Percentiles rank a stretch among this genome's conserved stretches.
Conservation (phyloP, 2,113 vertebrate genomes). For the Rhynchopsitta pachyrhyncha region DNA sequence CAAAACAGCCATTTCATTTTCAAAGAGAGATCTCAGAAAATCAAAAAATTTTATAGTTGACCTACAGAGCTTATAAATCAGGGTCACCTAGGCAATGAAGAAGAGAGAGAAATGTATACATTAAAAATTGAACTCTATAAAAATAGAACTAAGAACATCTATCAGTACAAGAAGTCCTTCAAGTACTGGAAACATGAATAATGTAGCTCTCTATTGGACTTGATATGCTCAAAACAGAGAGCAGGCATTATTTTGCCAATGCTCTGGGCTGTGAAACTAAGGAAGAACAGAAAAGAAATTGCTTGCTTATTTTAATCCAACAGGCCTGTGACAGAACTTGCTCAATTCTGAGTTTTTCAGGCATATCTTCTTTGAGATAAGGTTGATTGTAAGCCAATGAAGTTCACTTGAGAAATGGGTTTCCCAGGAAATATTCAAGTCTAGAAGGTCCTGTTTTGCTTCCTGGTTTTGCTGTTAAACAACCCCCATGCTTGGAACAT, state of each 20-base stretch:
- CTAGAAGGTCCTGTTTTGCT: background rate
- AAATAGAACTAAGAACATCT: background rate
- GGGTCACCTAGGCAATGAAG: background rate
- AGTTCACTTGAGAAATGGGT: background rate
- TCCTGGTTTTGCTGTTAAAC: background rate
- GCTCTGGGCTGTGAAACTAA: rapidly evolving
- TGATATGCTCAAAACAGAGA: background rate
- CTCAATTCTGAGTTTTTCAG: background rate
- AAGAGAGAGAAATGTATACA: background rate
- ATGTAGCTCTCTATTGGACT: background rate
- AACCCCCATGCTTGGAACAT: background rate
- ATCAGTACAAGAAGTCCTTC: background rate
- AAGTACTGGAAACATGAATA: background rate
- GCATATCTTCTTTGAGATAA: background rate
- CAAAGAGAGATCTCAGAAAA: constrained; percentile 9
- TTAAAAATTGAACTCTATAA: background rate
- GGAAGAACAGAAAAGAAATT: background rate
- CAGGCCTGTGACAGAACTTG: background rate
- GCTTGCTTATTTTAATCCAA: background rate
- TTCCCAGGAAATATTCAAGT: background rate
- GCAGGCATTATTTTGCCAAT: background rate
- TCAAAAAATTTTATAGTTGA: background rate
- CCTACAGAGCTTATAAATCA: background rate
- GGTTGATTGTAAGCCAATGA: background rate
- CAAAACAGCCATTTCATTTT: constrained; percentile 18